A percentile compares a stretch with the other conserved stretches of the same genome.
Conservation (phyloP, 2,888 invertebrate species). For the Dryocosmus kuriphilus region DNA sequence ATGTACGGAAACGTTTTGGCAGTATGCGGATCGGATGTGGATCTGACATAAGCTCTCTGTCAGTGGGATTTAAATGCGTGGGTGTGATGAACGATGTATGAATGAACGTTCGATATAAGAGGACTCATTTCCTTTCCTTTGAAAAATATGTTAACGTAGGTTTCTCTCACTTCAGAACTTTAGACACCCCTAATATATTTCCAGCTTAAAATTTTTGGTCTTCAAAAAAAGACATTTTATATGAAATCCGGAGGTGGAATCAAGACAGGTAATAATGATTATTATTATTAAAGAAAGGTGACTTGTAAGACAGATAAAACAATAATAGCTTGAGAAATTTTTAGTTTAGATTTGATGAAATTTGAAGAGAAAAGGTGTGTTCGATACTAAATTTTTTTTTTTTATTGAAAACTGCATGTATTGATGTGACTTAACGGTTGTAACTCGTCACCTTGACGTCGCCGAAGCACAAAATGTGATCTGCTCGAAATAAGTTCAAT, state of each 20-base stretch:
- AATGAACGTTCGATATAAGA: constrained; percentile 15
- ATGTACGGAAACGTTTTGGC: constrained; percentile 14
- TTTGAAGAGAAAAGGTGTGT: not conserved
- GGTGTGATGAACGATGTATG: constrained; percentile 9
- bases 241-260: too few species aligned
- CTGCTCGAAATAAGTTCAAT: constrained; percentile 14
- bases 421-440: not conserved
- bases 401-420: not conserved
- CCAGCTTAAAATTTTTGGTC: too few species aligned
- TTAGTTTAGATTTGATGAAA: not conserved
- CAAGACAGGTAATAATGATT: too few species aligned
- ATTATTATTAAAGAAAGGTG: too few species aligned
- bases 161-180: too few species aligned
- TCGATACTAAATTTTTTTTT: too few species aligned
- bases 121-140: not conserved
- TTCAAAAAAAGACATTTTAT: too few species aligned
- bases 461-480: not conserved
- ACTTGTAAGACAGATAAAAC: too few species aligned
- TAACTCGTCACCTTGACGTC: constrained; percentile 10
- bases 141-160: not conserved
- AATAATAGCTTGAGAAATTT: too few species aligned
- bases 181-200: too few species aligned
- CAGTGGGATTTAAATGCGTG: not conserved
- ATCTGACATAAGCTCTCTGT: constrained; percentile 11
- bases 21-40: not conserved